A percentile compares a stretch with the other conserved stretches of the same genome.
These are phyloP conservation scores for Erynnis tages DNA, from an alignment of 2,888 invertebrate species.

Conservation along the genomic window DNA sequence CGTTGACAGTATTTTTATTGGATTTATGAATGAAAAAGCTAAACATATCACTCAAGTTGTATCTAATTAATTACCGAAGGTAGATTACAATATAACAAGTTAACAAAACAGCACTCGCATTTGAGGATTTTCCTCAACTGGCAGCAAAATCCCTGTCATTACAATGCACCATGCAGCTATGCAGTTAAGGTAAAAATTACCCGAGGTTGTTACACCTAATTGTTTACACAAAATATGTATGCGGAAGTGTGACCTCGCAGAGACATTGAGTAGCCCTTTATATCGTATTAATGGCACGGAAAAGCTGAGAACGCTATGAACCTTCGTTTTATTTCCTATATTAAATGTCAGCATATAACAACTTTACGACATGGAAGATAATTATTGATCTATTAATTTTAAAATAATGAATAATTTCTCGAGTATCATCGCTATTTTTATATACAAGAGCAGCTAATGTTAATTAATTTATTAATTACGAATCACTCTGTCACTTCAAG, in stretches of 20 bases:
- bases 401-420: too few relatives aligned
- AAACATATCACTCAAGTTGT: too few relatives aligned
- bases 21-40: too few relatives aligned
- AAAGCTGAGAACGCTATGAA: neutral
- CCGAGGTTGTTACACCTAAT: neutral
- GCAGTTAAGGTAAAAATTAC: slow-evolving; percentile 5
- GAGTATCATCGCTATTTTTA: too few relatives aligned
- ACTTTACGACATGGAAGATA: neutral
- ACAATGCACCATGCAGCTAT: slow-evolving; percentile 1
- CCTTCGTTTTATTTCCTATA: slow-evolving; percentile 21
- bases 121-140: neutral
- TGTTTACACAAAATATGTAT: slow-evolving; percentile 3
- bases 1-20: too few relatives aligned
- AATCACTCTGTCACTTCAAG: too few relatives aligned
- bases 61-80: too few relatives aligned
- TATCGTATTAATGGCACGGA: slow-evolving; percentile 13
- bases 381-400: too few relatives aligned
- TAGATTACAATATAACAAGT: too few relatives aligned
- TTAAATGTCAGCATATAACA: slow-evolving; percentile 4
- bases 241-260: slow-evolving; percentile 8
- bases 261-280: slow-evolving; percentile 19
- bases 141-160: neutral
- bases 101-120: neutral
- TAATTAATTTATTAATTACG: too few relatives aligned
- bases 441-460: too few relatives aligned